Conservation (phyloP, 1,140 invertebrate genomes). For the Armadillidium nasatum region DNA sequence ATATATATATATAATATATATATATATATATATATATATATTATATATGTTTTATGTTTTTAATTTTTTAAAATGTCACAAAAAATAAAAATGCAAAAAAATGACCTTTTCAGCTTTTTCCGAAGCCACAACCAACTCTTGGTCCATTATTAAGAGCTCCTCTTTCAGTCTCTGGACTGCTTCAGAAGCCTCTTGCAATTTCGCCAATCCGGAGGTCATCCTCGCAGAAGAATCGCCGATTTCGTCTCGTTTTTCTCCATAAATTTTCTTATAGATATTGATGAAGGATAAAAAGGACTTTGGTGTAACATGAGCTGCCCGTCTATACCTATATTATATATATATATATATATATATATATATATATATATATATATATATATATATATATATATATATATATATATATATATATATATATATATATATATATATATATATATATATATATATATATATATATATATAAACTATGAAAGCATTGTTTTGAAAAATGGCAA, state of each 20-base stretch:
- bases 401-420: too few species aligned
- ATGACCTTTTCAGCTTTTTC: slow-evolving; percentile 76
- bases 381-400: too few species aligned
- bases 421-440: too few species aligned
- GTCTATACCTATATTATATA: slow-evolving; percentile 61
- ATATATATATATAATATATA: slow-evolving; percentile 18
- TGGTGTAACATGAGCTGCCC: slow-evolving; percentile 92
- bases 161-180: slow-evolving; percentile 85
- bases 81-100: too few species aligned
- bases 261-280: slow-evolving; percentile 89
- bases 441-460: too few species aligned
- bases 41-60: too few species aligned
- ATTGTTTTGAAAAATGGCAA: too few species aligned
- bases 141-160: slow-evolving; percentile 89
- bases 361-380: too few species aligned
- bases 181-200: slow-evolving; percentile 87
- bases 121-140: slow-evolving; percentile 81
- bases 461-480: too few species aligned
- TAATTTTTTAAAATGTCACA: too few species aligned
- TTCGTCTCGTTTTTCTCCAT: slow-evolving; percentile 75
- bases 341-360: too few species aligned
- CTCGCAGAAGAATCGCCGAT: slow-evolving; percentile 77
- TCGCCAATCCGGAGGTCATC: slow-evolving; percentile 89
- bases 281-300: slow-evolving; percentile 96
- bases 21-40: slow-evolving; percentile 12